phyloP scores from a whole-genome alignment of 2,888 invertebrate genomes.

The Nomada goodeniana region DNA sequence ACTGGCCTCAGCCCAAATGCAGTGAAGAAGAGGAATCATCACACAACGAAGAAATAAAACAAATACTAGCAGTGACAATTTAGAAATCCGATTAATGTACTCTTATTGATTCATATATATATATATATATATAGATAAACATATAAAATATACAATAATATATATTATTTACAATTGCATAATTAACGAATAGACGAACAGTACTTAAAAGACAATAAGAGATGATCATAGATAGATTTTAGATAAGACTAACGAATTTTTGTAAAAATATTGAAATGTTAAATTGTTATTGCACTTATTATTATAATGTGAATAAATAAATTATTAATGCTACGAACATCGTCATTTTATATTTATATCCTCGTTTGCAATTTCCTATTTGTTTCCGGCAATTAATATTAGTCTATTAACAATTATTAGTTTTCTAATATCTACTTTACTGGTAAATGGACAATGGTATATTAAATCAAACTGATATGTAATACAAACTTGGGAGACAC shows the following conservation, averaged over 20 bases:
- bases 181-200: constrained; percentile 28
- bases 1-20: too few species aligned
- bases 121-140: too few species aligned
- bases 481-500: background rate
- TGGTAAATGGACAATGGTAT: background rate
- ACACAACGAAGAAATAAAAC: too few species aligned
- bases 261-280: constrained; percentile 34
- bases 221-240: constrained; percentile 26
- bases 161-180: background rate
- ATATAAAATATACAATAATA: too few species aligned
- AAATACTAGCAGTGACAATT: too few species aligned
- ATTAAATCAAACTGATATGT: background rate
- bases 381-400: too few species aligned
- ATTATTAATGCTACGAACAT: constrained; percentile 25
- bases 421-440: background rate
- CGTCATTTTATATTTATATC: background rate
- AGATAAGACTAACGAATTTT: constrained; percentile 51
- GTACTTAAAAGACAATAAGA: constrained; percentile 52
- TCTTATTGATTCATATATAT: too few species aligned
- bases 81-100: too few species aligned
- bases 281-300: constrained; percentile 44
- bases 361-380: background rate
- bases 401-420: too few species aligned
- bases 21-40: too few species aligned
- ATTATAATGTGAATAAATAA: constrained; percentile 53